Percentiles rank a stretch among this genome's conserved stretches.
These are phyloP conservation scores for Psephotus haematonotus DNA, from an alignment of 2,113 vertebrate genomes.

Conservation along the genomic window DNA sequence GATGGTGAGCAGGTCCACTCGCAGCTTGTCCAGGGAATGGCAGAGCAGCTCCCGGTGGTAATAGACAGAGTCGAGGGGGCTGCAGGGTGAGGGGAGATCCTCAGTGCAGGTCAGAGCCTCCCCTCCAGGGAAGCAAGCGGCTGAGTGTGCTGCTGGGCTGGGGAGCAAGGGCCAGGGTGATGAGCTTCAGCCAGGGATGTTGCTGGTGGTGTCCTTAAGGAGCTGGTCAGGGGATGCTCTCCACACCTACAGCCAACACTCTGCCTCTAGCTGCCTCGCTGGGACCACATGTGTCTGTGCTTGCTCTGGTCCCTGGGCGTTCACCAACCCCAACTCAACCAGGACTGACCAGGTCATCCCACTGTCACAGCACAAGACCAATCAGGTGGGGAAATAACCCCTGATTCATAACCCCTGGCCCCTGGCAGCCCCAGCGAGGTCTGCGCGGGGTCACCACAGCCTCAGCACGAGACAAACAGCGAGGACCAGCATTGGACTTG, in stretches of 20 bases:
- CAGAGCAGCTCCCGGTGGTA: slow-evolving; percentile 95
- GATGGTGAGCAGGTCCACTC: slow-evolving; percentile 93
- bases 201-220: not conserved
- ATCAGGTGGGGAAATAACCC: not conserved
- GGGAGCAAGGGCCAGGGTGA: not conserved
- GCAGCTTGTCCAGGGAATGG: slow-evolving; percentile 88
- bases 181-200: accelerated
- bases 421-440: not conserved
- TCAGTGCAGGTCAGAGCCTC: not conserved
- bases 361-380: not conserved
- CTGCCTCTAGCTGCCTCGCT: not conserved
- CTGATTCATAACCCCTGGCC: not conserved
- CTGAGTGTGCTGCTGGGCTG: not conserved
- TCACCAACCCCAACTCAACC: not conserved
- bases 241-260: accelerated
- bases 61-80: slow-evolving; percentile 84
- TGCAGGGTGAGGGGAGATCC: not conserved
- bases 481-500: not conserved
- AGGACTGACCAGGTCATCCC: no score
- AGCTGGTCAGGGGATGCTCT: not conserved
- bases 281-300: accelerated
- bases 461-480: not conserved
- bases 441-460: not conserved
- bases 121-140: no score
- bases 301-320: accelerated